phyloP scores from a whole-genome alignment of 2,888 invertebrate genomes.

The Acanthosepion pharaonis region DNA sequence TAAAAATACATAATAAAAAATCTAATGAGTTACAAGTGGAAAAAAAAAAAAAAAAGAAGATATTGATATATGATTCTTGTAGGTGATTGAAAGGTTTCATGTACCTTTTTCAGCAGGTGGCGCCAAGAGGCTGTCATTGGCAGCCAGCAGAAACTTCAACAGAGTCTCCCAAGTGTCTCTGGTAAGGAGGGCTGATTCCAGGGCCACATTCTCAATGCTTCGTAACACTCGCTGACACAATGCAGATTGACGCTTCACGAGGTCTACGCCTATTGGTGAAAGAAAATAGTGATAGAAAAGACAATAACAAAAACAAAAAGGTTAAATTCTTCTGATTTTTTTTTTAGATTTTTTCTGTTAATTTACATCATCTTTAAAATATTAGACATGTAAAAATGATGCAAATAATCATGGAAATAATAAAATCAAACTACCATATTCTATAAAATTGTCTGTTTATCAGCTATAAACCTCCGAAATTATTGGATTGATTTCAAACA shows the following conservation, averaged over 20 bases:
- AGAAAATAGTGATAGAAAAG: not conserved
- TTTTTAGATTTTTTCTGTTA: too few species aligned
- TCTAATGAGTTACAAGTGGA: not conserved
- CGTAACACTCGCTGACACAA: slow-evolving; percentile 72
- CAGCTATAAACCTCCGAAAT: too few species aligned
- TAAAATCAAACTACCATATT: too few species aligned
- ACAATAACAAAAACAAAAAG: not conserved
- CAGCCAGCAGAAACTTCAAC: slow-evolving; percentile 88
- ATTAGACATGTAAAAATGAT: too few species aligned
- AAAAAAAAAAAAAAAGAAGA: not conserved
- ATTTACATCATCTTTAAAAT: too few species aligned
- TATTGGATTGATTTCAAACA: too few species aligned
- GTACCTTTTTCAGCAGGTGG: slow-evolving; percentile 89
- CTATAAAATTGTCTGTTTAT: too few species aligned
- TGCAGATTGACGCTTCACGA: slow-evolving; percentile 88
- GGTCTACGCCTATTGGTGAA: slow-evolving; percentile 78
- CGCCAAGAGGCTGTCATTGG: slow-evolving; percentile 91
- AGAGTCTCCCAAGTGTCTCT: slow-evolving; percentile 93
- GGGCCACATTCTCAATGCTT: slow-evolving; percentile 79
- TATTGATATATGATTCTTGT: not conserved
- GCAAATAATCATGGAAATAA: too few species aligned
- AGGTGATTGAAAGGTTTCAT: not conserved
- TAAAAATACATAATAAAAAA: not conserved
- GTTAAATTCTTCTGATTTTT: not conserved
- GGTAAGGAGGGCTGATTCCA: slow-evolving; percentile 84